Evolutionary conservation across 2,797 vertebrate species (phyloP).

Genomic region (Megalops cyprinoides): DNA sequence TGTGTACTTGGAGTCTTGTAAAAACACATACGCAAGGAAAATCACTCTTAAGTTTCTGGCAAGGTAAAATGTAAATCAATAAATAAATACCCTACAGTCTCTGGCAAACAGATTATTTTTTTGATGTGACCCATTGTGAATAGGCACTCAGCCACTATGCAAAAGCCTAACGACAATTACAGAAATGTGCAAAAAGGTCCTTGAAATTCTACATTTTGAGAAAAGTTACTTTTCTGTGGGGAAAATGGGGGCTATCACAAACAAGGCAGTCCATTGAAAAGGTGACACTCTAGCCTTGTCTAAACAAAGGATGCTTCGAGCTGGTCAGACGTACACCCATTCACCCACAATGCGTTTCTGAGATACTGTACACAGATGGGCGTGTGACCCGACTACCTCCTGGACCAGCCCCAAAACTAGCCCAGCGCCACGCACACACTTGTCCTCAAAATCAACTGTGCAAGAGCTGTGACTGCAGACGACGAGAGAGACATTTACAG

Average conservation of each 20-base stretch:
- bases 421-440: slow-evolving; percentile 2
- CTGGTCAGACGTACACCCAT: not conserved
- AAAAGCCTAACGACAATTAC: not conserved
- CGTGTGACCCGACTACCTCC: slow-evolving; percentile 9
- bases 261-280: slow-evolving; percentile 17
- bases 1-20: not conserved
- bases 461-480: not conserved
- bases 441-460: not conserved
- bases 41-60: not conserved
- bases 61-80: not conserved
- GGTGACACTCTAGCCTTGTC: not conserved
- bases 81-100: slow-evolving; percentile 1
- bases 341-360: slow-evolving; percentile 5
- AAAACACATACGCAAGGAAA: not conserved
- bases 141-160: too few species aligned
- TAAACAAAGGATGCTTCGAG: slow-evolving; percentile 18
- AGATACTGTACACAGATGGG: slow-evolving; percentile 20
- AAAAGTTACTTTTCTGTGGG: not conserved
- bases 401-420: not conserved
- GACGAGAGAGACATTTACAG: not conserved
- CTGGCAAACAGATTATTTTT: too few species aligned
- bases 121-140: not conserved
- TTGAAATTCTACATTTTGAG: not conserved
- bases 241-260: not conserved
- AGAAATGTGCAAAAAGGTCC: not conserved